Conservation (phyloP, 2,113 vertebrate genomes). For the Epinephelus fuscoguttatus region DNA sequence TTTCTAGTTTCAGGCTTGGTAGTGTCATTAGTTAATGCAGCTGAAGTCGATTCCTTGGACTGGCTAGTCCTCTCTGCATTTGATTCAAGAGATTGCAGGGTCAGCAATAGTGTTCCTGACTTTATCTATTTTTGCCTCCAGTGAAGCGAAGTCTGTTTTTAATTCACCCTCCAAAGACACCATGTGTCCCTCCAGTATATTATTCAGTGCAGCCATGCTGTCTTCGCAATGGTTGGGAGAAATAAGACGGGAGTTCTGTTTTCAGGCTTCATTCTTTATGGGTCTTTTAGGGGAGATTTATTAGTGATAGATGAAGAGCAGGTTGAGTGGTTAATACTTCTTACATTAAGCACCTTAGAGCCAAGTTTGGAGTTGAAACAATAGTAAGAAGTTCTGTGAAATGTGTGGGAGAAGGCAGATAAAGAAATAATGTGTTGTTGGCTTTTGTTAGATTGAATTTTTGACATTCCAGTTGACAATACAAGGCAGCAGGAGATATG, state of each 20-base stretch:
- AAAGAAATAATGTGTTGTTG: not conserved
- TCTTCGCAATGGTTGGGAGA: not conserved
- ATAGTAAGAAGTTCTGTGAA: not conserved
- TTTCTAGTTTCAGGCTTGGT: not conserved
- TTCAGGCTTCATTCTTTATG: not conserved
- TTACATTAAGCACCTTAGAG: not conserved
- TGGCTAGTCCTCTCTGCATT: not conserved
- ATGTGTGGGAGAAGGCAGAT: not conserved
- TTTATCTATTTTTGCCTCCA: conserved; percentile 40
- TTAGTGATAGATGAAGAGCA: not conserved
- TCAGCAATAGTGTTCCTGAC: conserved; percentile 17
- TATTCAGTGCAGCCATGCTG: conserved; percentile 13
- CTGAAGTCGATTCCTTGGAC: not conserved
- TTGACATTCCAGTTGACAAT: not conserved
- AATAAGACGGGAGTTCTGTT: no score
- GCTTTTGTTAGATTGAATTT: not conserved
- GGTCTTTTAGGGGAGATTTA: not conserved
- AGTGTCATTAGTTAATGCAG: not conserved
- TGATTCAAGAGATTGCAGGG: conserved; percentile 18
- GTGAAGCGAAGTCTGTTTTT: conserved; percentile 35
- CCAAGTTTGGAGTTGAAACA: not conserved
- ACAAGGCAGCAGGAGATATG: not conserved
- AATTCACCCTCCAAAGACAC: conserved; percentile 18
- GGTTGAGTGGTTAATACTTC: not conserved
- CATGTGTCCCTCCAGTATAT: conserved; percentile 1